Conservation (phyloP, 2,888 invertebrate species). For the Plagiodera versicolora region DNA sequence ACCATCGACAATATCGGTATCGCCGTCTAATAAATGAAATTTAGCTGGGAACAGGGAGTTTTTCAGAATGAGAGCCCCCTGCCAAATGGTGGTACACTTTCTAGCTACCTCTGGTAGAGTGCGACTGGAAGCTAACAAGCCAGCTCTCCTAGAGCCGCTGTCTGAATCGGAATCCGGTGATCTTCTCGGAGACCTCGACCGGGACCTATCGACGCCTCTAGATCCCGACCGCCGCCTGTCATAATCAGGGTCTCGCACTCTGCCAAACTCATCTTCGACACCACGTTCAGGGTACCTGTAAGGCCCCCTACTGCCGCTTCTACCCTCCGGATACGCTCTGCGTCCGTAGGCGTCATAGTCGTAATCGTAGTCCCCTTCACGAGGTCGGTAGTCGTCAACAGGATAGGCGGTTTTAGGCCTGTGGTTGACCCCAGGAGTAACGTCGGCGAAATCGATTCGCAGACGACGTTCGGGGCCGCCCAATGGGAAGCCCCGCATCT, state of each 20-base stretch:
- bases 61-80: constrained; percentile 93
- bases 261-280: constrained; percentile 72
- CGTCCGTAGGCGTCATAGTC: constrained; percentile 52
- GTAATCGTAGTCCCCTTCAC: constrained; percentile 70
- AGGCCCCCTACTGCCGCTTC: constrained; percentile 69
- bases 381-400: constrained; percentile 60
- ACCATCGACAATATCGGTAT: constrained; percentile 89
- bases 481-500: constrained; percentile 91
- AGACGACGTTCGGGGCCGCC: constrained; percentile 90
- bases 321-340: constrained; percentile 66
- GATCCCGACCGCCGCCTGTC: constrained; percentile 65
- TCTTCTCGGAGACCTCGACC: constrained; percentile 73
- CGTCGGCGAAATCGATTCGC: constrained; percentile 95
- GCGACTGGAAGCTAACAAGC: constrained; percentile 73
- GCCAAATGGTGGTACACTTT: constrained; percentile 87
- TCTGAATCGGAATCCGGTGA: constrained; percentile 83
- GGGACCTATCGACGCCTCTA: constrained; percentile 69
- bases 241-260: constrained; percentile 65
- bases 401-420: constrained; percentile 71
- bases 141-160: constrained; percentile 73
- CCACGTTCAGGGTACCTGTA: constrained; percentile 69
- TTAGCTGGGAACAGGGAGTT: constrained; percentile 94
- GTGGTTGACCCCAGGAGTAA: constrained; percentile 71
- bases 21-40: constrained; percentile 92
- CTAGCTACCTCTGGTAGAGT: constrained; percentile 85